phyloP scores from a whole-genome alignment of 2,888 invertebrate genomes.

The Allacma fusca region DNA sequence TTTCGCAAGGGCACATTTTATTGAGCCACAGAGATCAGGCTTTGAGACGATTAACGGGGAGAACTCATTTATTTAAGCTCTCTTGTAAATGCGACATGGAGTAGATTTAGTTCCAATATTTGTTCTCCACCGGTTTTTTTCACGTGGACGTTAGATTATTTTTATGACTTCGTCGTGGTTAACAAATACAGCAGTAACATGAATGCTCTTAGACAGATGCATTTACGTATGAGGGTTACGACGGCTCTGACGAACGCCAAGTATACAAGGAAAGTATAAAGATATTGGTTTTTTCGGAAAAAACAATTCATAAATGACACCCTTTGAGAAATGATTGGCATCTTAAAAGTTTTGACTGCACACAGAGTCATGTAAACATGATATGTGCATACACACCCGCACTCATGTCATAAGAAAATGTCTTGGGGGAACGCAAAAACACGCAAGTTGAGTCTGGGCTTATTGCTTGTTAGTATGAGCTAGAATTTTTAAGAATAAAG shows the following conservation, averaged over 20 bases:
- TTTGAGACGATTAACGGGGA: slow-evolving; percentile 9
- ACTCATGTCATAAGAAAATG: too few relatives aligned
- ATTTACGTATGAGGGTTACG: too few relatives aligned
- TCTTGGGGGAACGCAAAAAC: too few relatives aligned
- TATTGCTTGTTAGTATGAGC: too few relatives aligned
- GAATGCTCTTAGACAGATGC: background rate
- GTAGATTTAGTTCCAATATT: slow-evolving; percentile 28
- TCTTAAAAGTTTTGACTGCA: too few relatives aligned
- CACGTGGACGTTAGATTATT: slow-evolving; percentile 39
- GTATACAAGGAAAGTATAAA: too few relatives aligned
- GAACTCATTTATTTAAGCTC: slow-evolving; percentile 26
- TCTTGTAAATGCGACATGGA: slow-evolving; percentile 13
- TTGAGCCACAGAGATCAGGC: background rate
- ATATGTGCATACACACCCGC: too few relatives aligned
- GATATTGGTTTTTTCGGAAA: background rate
- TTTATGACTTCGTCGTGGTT: slow-evolving; percentile 39
- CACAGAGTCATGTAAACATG: too few relatives aligned
- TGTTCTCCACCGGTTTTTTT: slow-evolving; percentile 32
- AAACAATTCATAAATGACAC: background rate
- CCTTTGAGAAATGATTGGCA: background rate
- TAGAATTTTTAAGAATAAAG: too few relatives aligned
- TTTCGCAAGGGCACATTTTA: slow-evolving; percentile 10
- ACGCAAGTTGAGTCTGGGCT: too few relatives aligned
- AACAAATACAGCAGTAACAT: background rate
- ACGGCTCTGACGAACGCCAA: too few relatives aligned